These are phyloP conservation scores for Andinoacara biseriatus DNA, from an alignment of 2,113 vertebrate species.

Conservation along the genomic window DNA sequence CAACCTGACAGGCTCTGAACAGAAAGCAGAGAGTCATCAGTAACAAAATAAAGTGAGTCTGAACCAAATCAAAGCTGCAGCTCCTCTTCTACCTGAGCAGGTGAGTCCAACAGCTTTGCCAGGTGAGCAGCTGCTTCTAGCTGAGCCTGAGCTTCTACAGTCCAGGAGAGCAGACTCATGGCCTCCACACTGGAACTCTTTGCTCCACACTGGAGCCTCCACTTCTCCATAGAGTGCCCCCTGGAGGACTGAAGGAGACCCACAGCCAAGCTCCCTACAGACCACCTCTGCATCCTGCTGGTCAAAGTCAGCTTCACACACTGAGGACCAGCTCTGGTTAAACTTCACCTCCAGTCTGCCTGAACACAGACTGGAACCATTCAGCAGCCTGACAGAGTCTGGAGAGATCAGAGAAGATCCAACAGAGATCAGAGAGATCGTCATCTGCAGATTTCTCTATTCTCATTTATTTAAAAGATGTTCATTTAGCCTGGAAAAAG, in stretches of 20 bases:
- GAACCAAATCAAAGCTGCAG: background rate
- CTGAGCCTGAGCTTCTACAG: background rate
- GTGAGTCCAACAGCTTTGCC: background rate
- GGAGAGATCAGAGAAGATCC: too few species aligned
- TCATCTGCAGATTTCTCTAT: too few species aligned
- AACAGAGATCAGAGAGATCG: too few species aligned
- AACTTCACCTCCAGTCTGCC: too few species aligned
- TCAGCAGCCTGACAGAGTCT: too few species aligned
- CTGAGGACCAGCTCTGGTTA: too few species aligned
- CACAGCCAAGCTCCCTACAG: conserved; percentile 1
- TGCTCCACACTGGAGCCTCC: background rate
- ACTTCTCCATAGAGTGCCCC: background rate
- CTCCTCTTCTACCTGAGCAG: background rate
- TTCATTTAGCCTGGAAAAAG: too few species aligned
- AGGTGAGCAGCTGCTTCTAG: background rate
- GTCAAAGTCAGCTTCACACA: too few species aligned
- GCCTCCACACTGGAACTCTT: background rate
- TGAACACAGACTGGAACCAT: too few species aligned
- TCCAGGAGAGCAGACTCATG: background rate
- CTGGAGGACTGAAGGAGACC: conserved; percentile 2
- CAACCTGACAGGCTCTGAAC: background rate
- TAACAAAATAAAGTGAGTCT: background rate
- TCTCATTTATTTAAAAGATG: too few species aligned
- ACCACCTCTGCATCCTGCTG: background rate
- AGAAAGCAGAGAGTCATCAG: background rate